Evolutionary conservation across 2,888 invertebrate species (phyloP), one percentile per base, ranked within the genome.

Genomic region (Emmelina monodactyla): DNA sequence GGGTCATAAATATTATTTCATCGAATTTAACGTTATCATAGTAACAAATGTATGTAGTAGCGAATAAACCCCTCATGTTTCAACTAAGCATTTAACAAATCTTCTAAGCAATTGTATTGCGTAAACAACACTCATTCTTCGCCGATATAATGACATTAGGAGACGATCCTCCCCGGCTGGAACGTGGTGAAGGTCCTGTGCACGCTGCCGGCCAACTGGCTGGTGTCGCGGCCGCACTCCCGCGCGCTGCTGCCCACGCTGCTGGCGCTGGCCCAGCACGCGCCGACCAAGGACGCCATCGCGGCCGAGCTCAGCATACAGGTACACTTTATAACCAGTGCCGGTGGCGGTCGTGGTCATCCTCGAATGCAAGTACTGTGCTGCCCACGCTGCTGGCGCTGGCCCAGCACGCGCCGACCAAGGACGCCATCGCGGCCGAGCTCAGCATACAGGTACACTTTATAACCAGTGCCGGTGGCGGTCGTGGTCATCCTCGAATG

Each of bases 131-230:
- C n/a, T n/a, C n/a, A n/a, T n/a, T n/a, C n/a, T n/a, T n/a, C n/a
- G n/a, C n/a, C n/a, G n/a, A n/a, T n/a, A n/a, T n/a, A n/a, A n/a
- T n/a, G n/a, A n/a, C n/a, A n/a, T n/a, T n/a, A 78, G 78, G 78
- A 75, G 31, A 75, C 71, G 1, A 69, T 78, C 32, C 69, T 72
- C 42, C 65, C 67, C 16, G 68, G 69, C 6, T 73, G 76, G 75
- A 61, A 90, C 25, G 92, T 90, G 31, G 83, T 94, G 14, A 92
- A 92, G 65, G 92, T 91, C 51, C 76, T 95, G 30, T 92, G 92
- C 70, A 87, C 85, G 0, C 71, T 94, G 46, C 94, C 94, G 0
- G 92, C 94, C 51, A 88, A 89, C 49, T 94, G 92, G 82, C 90
- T 94, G 67, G 89, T 90, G 31, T 89, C 91, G 37, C 85, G 85